Conservation (phyloP, 1,140 invertebrate species). For the Paraescarpia echinospica region DNA sequence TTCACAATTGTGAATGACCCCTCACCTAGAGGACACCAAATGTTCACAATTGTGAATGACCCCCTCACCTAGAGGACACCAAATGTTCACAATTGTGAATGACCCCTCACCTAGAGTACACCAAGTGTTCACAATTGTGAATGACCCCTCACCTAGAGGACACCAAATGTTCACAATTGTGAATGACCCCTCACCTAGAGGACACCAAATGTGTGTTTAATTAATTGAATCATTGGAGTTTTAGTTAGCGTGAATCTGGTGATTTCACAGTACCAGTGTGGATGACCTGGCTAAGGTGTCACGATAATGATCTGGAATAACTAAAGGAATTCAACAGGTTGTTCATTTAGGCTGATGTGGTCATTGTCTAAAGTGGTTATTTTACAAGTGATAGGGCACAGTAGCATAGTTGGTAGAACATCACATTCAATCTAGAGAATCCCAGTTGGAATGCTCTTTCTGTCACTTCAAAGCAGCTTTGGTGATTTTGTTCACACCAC, state of each 20-base stretch:
- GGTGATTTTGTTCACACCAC: neutral
- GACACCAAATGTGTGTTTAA: neutral
- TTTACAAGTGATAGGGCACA: neutral
- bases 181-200: neutral
- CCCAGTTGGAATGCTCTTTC: neutral
- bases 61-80: no score
- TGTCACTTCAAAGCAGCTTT: neutral
- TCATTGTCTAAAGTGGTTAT: neutral
- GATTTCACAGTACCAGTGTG: neutral
- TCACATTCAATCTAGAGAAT: neutral
- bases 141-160: no score
- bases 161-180: no score
- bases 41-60: no score
- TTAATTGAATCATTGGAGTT: neutral
- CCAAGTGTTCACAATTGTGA: no score
- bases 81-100: no score
- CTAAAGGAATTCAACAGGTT: neutral
- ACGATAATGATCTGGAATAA: neutral
- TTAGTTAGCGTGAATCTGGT: neutral
- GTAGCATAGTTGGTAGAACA: neutral
- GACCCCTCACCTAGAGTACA: no score
- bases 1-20: no score
- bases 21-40: no score
- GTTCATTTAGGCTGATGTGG: neutral
- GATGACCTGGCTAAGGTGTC: neutral